A percentile compares a stretch with the other conserved stretches of the same genome.
Conservation (phyloP, 1,140 invertebrate species). For the Dryas iulia region DNA sequence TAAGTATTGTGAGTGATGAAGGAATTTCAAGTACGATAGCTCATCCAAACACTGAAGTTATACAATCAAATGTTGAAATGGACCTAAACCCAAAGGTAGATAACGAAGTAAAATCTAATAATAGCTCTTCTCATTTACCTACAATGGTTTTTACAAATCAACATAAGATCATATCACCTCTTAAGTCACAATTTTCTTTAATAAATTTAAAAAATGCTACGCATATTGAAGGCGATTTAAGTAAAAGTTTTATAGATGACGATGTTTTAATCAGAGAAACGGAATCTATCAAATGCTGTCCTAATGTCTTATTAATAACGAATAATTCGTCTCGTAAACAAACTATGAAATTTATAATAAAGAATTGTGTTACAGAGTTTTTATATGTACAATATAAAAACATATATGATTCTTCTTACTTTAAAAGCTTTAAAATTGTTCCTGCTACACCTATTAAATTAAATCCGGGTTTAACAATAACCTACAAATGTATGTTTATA, state of each 20-base stretch:
- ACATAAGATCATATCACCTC: constrained; percentile 48
- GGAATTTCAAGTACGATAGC: neutral
- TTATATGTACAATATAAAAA: constrained; percentile 44
- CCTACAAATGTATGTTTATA: constrained; percentile 44
- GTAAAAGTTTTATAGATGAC: neutral
- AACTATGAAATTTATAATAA: constrained; percentile 47
- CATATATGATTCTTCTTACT: constrained; percentile 39
- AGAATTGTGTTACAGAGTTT: constrained; percentile 44
- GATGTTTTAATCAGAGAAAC: constrained; percentile 21
- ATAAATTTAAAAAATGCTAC: neutral
- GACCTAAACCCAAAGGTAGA: constrained; percentile 16
- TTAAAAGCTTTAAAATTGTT: constrained; percentile 41
- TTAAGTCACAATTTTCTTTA: constrained; percentile 24
- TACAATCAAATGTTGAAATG: constrained; percentile 27
- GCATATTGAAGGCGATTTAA: neutral
- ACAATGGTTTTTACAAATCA: constrained; percentile 44
- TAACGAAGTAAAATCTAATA: constrained; percentile 29
- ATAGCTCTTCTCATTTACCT: constrained; percentile 37
- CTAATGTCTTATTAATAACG: constrained; percentile 41
- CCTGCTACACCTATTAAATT: constrained; percentile 46
- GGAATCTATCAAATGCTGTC: constrained; percentile 39
- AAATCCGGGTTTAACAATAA: constrained; percentile 48
- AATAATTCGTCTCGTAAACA: constrained; percentile 39
- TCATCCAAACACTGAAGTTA: constrained; percentile 57
- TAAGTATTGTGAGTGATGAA: constrained; percentile 21